Conservation (phyloP, 2,113 vertebrate genomes). For the Cavia aperea region DNA sequence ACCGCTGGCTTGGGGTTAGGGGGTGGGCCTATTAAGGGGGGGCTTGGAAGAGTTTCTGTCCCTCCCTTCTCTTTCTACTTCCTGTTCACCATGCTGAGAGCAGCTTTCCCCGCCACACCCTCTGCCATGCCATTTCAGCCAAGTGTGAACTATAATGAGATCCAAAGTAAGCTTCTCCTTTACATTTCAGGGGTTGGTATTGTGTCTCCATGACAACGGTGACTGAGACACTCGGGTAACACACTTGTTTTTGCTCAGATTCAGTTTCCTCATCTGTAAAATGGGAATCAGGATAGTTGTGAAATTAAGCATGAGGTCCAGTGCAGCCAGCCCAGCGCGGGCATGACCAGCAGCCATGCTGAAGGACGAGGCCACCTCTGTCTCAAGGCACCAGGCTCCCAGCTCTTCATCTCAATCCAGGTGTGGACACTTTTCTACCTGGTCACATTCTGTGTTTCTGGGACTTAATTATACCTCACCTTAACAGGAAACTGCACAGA, state of each 20-base stretch:
- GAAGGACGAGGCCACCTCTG: background rate
- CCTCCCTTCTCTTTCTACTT: background rate
- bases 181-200: background rate
- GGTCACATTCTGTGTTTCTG: background rate
- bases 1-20: background rate
- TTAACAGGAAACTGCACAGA: background rate
- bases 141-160: background rate
- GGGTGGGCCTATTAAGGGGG: background rate
- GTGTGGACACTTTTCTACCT: background rate
- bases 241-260: background rate
- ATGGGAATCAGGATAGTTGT: background rate
- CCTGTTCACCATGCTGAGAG: background rate
- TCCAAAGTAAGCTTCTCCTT: background rate
- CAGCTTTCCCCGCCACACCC: background rate
- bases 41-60: background rate
- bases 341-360: background rate
- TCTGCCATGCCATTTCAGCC: background rate
- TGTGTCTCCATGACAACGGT: background rate
- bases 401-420: background rate
- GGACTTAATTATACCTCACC: background rate
- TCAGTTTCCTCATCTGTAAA: constrained; percentile 29
- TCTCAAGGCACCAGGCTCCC: background rate
- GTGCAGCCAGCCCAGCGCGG: accelerated
- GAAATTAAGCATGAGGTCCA: background rate
- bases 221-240: background rate